Conservation (phyloP, 64 coral and sea anemone genomes). For the Montipora foliosa region DNA sequence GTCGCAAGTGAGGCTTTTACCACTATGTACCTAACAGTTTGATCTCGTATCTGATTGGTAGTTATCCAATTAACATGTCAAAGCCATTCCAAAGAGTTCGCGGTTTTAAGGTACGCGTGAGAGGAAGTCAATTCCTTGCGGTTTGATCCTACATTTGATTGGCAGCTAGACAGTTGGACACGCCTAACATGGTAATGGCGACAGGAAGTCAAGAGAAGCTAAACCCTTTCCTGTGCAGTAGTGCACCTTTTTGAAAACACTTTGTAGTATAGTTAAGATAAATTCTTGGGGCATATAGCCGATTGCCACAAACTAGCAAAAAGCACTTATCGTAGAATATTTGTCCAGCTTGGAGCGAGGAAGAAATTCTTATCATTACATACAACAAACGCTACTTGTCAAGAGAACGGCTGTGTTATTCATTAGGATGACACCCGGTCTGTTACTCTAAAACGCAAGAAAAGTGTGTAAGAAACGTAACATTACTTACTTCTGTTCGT, state of each 20-base stretch:
- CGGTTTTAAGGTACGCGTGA: neutral
- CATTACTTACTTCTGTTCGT: constrained; percentile 76
- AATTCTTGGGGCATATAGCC: neutral
- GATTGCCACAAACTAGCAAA: neutral
- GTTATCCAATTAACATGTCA: neutral
- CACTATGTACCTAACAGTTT: too few species aligned
- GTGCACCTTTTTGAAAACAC: neutral
- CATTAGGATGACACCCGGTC: neutral
- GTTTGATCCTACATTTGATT: too few species aligned
- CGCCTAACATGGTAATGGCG: too few species aligned
- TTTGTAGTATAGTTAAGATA: neutral
- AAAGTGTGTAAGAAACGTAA: neutral
- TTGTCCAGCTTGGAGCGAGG: neutral
- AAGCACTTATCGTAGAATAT: neutral
- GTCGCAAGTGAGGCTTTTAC: too few species aligned
- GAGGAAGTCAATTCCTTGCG: too few species aligned
- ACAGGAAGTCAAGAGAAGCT: too few species aligned
- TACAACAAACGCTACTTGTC: neutral
- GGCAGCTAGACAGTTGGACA: too few species aligned
- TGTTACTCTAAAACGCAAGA: neutral
- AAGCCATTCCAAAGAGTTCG: neutral
- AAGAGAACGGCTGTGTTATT: neutral
- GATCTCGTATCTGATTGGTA: neutral
- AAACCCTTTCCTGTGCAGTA: too few species aligned
- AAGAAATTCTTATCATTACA: too few species aligned